Conservation (phyloP, 1,140 invertebrate species). For the Marisa cornuarietis region DNA sequence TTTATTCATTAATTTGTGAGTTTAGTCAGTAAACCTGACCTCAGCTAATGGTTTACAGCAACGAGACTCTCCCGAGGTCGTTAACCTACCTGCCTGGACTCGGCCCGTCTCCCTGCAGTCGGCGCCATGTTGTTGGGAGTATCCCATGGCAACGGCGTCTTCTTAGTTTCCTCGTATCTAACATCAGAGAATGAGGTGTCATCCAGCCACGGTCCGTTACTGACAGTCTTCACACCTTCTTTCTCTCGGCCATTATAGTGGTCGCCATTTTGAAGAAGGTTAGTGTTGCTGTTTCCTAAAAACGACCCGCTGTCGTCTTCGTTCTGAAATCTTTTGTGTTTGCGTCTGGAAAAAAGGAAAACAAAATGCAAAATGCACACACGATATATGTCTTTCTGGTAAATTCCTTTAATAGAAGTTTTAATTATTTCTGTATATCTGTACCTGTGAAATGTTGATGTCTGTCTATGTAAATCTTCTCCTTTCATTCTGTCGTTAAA, state of each 20-base stretch:
- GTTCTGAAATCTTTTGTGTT: constrained; percentile 25
- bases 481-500: too few species aligned
- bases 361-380: too few species aligned
- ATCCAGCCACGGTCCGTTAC: neutral
- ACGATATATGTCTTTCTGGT: too few species aligned
- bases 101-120: neutral
- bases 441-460: too few species aligned
- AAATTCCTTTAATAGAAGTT: too few species aligned
- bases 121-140: neutral
- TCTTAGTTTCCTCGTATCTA: constrained; percentile 11
- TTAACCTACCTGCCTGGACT: too few species aligned
- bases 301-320: constrained; percentile 9
- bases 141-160: constrained; percentile 9
- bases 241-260: neutral
- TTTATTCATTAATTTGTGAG: too few species aligned
- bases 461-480: too few species aligned
- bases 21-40: too few species aligned
- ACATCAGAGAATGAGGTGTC: neutral
- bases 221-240: constrained; percentile 2
- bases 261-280: constrained; percentile 10
- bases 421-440: too few species aligned
- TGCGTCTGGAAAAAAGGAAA: neutral
- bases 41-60: too few species aligned
- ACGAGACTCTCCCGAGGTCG: too few species aligned
- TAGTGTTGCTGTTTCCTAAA: constrained; percentile 1